Base-by-base conservation (phyloP, 1,140 invertebrate genomes). In the Drosophila bipectinata region DNA sequence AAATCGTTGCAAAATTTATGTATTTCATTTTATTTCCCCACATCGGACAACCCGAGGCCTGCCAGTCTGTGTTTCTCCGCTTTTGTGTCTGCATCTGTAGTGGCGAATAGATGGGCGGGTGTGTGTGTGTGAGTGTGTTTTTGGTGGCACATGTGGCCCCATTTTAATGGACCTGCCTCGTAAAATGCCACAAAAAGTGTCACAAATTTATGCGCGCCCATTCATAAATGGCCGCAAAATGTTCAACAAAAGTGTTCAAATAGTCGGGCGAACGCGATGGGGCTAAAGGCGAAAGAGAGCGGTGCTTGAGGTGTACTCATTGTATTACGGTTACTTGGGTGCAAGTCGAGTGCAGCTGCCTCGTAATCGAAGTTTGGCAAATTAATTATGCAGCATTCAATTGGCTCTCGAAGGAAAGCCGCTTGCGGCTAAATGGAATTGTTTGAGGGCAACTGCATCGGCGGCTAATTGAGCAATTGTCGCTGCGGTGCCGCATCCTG, bases 1-100 rank as follows among this genome's bases (percentile, higher is more conserved):
- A 90, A 90, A 90, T 90, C 88, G 88, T 90, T 90, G 83, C 74
- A 90, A 90, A 90, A 90, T 90, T 90, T 90, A 90, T 90, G 88
- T 90, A 82, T 90, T 90, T 90, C 83, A 81, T 90, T 90, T 90
- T 90, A 88, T 90, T 90, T 88, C 52, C 68, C 66, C 75, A 71
- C 68, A 72, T 62, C 64, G 64, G 73, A 77, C 73, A 69, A 41
- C 30, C 52, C 21, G 47, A 60, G 73, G 63, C 62, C 61, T 60
- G 55, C 26, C 30, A 12, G 26, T 60, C 59, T 66, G 41, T 71
- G 66, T 32, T 49, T n/a, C 34, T 37, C 34, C 34, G 34, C 34
- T 37, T 49, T 24, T 49, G 66, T 48, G 58, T 28, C 34, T 59
- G 64, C 53, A 49, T 69, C 56, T 48, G 58, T 54, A 41, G 28